These are phyloP conservation scores for Semicossyphus pulcher DNA, from an alignment of 2,113 vertebrate species.

Conservation along the genomic window DNA sequence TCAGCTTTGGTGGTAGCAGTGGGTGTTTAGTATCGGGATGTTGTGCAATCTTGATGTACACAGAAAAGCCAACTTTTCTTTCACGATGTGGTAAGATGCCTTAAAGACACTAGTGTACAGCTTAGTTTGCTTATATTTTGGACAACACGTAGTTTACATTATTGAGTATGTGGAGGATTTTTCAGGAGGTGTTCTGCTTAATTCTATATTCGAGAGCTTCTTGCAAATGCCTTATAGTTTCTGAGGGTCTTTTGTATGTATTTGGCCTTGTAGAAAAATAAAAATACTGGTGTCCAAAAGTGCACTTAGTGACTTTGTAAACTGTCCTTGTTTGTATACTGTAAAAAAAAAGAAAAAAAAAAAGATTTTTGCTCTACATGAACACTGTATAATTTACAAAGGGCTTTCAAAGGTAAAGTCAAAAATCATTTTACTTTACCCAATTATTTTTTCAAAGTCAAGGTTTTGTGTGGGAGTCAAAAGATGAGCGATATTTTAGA, in stretches of 20 bases:
- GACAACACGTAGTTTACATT: slow-evolving; percentile 71
- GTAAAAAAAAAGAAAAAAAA: slow-evolving; percentile 60
- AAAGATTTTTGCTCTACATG: slow-evolving; percentile 24
- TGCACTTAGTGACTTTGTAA: slow-evolving; percentile 60
- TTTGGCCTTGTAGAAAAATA: slow-evolving; percentile 34
- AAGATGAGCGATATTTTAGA: slow-evolving; percentile 38
- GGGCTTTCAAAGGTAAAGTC: slow-evolving; percentile 47
- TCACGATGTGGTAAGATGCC: slow-evolving; percentile 39
- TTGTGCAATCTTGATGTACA: slow-evolving; percentile 70
- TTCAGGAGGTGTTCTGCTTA: slow-evolving; percentile 50
- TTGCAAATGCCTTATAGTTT: slow-evolving; percentile 56
- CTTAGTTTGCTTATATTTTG: slow-evolving; percentile 61
- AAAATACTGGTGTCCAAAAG: slow-evolving; percentile 50
- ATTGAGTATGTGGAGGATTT: slow-evolving; percentile 55
- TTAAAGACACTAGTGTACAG: slow-evolving; percentile 81
- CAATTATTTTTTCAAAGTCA: slow-evolving; percentile 17
- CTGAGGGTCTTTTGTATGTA: slow-evolving; percentile 59
- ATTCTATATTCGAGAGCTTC: slow-evolving; percentile 43
- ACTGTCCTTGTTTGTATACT: slow-evolving; percentile 55
- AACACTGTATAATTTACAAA: slow-evolving; percentile 70
- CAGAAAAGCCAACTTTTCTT: slow-evolving; percentile 54
- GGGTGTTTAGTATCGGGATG: slow-evolving; percentile 53
- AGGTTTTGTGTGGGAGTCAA: slow-evolving; percentile 32
- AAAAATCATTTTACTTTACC: slow-evolving; percentile 26
- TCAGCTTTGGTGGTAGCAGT: slow-evolving; percentile 38